Percentiles rank a stretch among this genome's conserved stretches.
These are phyloP conservation scores for Calosoma granatense DNA, from an alignment of 1,140 invertebrate species.

Conservation along the genomic window DNA sequence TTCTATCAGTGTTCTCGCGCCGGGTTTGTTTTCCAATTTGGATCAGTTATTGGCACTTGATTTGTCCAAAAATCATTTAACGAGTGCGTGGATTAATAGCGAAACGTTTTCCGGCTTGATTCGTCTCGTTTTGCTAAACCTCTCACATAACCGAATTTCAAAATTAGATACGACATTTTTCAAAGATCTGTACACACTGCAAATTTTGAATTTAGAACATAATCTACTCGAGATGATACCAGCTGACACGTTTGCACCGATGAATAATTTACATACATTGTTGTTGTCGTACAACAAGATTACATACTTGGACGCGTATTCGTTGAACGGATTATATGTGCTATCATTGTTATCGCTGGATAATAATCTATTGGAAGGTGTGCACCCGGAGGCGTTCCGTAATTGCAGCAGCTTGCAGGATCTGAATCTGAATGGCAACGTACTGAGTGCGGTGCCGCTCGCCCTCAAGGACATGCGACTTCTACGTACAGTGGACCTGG, in stretches of 20 bases:
- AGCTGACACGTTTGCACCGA: conserved; percentile 67
- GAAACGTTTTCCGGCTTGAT: conserved; percentile 79
- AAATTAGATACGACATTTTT: conserved; percentile 72
- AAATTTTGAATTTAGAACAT: conserved; percentile 70
- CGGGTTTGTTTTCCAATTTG: conserved; percentile 71
- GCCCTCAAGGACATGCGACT: conserved; percentile 60
- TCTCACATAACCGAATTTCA: conserved; percentile 74
- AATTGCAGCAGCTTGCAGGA: conserved; percentile 76
- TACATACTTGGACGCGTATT: conserved; percentile 61
- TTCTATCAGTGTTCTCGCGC: conserved; percentile 69
- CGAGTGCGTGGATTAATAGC: conserved; percentile 69
- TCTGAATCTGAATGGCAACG: conserved; percentile 76
- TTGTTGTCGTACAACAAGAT: conserved; percentile 71
- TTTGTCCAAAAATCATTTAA: conserved; percentile 77
- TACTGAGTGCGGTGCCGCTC: conserved; percentile 64
- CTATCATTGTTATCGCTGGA: conserved; percentile 67
- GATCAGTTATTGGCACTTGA: conserved; percentile 77
- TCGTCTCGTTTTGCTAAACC: conserved; percentile 71
- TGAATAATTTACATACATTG: conserved; percentile 75
- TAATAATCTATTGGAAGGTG: conserved; percentile 63
- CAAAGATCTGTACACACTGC: conserved; percentile 67
- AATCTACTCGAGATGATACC: conserved; percentile 70
- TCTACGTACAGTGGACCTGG: conserved; percentile 72
- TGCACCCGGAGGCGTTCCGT: conserved; percentile 70
- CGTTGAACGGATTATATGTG: conserved; percentile 69